Conservation (phyloP, 2,888 invertebrate genomes). For the Bimastos eiseni region DNA sequence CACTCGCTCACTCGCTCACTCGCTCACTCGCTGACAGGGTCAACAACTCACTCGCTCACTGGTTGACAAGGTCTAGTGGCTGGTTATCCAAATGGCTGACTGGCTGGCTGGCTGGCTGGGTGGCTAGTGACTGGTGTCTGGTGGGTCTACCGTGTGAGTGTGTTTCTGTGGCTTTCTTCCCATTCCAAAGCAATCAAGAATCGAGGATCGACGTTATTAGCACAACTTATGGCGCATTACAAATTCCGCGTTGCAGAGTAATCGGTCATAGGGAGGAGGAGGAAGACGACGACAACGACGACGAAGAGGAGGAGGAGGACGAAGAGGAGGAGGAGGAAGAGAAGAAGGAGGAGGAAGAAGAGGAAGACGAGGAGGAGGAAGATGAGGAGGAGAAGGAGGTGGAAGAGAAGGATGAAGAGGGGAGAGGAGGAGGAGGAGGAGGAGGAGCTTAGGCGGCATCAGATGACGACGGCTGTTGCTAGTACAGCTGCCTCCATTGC, state of each 20-base stretch:
- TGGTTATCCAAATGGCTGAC: not conserved
- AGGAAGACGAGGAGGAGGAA: too few species aligned
- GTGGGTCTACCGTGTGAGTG: not conserved
- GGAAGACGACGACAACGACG: too few species aligned
- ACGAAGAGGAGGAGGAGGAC: too few species aligned
- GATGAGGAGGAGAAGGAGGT: too few species aligned
- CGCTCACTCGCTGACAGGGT: not conserved
- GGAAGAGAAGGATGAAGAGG: too few species aligned
- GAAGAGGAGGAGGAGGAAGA: too few species aligned
- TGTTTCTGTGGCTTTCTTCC: not conserved
- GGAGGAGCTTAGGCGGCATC: not conserved
- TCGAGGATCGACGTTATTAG: not conserved
- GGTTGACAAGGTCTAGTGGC: not conserved
- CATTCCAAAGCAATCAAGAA: not conserved
- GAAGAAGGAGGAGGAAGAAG: too few species aligned
- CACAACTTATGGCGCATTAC: not conserved
- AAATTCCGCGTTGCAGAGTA: not conserved
- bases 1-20: not conserved
- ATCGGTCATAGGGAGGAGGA: not conserved
- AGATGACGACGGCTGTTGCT: not conserved
- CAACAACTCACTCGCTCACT: not conserved
- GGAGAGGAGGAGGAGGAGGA: too few species aligned
- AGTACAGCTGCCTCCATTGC: not conserved
- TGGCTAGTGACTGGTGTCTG: not conserved
- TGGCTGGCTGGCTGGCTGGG: too few species aligned